Percentiles rank a stretch among this genome's conserved stretches.
These are phyloP conservation scores for Drepanosiphum platanoidis DNA, from an alignment of 2,888 invertebrate genomes.

Conservation along the genomic window DNA sequence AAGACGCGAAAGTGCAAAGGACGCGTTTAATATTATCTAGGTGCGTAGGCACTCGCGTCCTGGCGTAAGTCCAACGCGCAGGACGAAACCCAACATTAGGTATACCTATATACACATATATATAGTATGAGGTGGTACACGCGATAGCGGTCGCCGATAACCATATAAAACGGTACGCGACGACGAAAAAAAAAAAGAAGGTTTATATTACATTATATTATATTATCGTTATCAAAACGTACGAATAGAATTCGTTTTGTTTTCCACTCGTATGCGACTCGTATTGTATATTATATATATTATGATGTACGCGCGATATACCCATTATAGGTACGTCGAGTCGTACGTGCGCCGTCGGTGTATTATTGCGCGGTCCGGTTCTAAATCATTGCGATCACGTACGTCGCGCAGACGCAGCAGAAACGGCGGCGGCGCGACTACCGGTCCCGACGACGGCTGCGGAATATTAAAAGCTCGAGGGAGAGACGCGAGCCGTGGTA, in stretches of 20 bases:
- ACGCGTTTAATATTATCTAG: no score
- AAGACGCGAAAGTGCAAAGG: no score
- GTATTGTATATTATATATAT: no score
- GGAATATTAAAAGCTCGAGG: conserved; percentile 47
- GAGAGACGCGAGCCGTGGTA: not conserved
- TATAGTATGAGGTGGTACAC: not conserved
- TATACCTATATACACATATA: no score
- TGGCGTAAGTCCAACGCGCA: conserved; percentile 20
- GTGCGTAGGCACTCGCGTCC: not conserved
- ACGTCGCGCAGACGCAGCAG: not conserved
- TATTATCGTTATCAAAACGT: no score
- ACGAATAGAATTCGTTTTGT: not conserved
- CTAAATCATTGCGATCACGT: conserved; percentile 44
- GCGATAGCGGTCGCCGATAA: conserved; percentile 37
- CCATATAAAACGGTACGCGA: not conserved
- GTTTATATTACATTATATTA: no score
- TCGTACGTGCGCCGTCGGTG: not conserved
- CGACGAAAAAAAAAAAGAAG: no score
- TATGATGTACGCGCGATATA: no score
- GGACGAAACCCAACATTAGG: no score
- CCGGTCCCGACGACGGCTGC: conserved; percentile 21
- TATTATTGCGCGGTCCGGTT: not conserved
- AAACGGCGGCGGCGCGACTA: not conserved
- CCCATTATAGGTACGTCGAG: not conserved
- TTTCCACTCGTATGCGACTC: not conserved